These are phyloP conservation scores for Hemaris fuciformis DNA, from an alignment of 2,888 invertebrate genomes.

Conservation along the genomic window DNA sequence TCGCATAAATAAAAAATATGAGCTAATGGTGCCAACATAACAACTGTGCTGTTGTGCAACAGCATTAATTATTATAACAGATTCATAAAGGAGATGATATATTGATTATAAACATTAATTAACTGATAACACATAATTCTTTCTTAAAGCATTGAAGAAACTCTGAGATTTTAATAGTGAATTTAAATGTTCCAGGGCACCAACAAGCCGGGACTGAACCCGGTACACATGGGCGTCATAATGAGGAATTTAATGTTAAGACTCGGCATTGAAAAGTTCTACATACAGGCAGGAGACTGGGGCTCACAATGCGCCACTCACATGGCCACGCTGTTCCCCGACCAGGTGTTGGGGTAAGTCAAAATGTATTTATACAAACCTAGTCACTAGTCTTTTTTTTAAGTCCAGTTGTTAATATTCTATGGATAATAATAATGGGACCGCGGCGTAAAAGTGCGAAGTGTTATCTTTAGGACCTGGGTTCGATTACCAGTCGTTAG, in stretches of 20 bases:
- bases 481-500: too few species aligned
- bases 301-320: slow-evolving; percentile 83
- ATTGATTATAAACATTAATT: neutral
- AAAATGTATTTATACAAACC: neutral
- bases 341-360: slow-evolving; percentile 71
- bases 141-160: neutral
- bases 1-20: too few species aligned
- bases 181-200: slow-evolving; percentile 62
- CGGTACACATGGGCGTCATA: slow-evolving; percentile 81
- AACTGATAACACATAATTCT: neutral
- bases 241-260: slow-evolving; percentile 87
- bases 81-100: neutral
- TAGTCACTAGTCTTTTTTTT: neutral
- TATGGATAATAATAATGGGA: too few species aligned
- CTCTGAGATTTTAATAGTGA: neutral
- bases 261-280: slow-evolving; percentile 84
- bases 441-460: too few species aligned
- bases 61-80: too few species aligned
- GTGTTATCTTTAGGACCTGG: too few species aligned
- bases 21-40: too few species aligned
- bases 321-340: slow-evolving; percentile 84
- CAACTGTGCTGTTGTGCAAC: too few species aligned
- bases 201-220: slow-evolving; percentile 82
- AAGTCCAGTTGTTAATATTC: neutral
- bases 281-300: slow-evolving; percentile 91